Evolutionary conservation across 2,888 invertebrate genomes (phyloP).

Genomic region (Adineta ricciae): DNA sequence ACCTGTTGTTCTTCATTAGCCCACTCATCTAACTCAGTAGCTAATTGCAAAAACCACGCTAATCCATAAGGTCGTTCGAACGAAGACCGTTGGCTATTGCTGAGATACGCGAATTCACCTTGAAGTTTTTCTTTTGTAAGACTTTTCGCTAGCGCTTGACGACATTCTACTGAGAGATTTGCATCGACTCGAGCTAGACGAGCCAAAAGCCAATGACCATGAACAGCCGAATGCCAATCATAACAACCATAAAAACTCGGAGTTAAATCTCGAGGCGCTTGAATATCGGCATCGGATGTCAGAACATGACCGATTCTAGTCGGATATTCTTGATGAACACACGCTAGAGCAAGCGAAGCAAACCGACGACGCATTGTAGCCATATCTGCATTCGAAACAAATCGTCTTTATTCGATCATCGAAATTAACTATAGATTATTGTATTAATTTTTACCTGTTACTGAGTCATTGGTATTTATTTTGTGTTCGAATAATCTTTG

Average conservation of each 20-base stretch:
- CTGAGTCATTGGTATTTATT: no score
- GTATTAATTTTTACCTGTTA: no score
- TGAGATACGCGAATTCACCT: not conserved
- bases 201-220: constrained; percentile 15
- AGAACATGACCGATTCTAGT: not conserved
- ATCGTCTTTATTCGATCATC: no score
- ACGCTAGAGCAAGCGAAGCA: not conserved
- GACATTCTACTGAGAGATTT: not conserved
- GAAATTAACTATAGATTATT: no score
- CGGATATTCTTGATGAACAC: constrained; percentile 19
- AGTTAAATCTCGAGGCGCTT: not conserved
- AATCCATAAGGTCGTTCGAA: not conserved
- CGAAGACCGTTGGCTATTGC: not conserved
- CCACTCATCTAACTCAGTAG: not conserved
- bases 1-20: not conserved
- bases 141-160: not conserved
- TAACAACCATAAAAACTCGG: not conserved
- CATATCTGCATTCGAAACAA: no score
- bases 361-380: not conserved
- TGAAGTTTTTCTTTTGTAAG: constrained; percentile 2
- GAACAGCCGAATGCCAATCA: constrained; percentile 21
- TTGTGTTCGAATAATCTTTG: no score
- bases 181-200: not conserved
- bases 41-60: not conserved
- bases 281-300: not conserved